Conservation (phyloP, 2,797 vertebrate species). For the Columba guinea region DNA sequence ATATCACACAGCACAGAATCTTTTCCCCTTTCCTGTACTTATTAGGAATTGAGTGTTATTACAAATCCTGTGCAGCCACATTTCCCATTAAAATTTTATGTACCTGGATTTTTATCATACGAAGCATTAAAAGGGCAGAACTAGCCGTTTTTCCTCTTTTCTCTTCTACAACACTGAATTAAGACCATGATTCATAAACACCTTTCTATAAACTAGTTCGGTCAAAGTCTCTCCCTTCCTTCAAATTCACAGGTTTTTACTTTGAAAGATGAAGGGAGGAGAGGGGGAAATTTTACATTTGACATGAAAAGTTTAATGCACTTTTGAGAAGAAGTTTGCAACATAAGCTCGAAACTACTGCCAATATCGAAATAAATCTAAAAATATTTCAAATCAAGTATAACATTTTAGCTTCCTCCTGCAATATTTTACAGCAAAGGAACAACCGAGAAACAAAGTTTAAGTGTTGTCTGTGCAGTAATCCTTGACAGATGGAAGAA, state of each 20-base stretch:
- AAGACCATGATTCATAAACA: background rate
- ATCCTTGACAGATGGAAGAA: constrained; percentile 22
- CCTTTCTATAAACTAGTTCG: background rate
- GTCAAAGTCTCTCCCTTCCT: background rate
- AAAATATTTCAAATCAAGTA: background rate
- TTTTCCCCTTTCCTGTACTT: background rate
- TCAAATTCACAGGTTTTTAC: background rate
- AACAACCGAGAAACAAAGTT: constrained; percentile 28
- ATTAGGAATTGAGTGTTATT: background rate
- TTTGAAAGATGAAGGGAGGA: background rate
- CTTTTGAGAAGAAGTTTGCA: background rate
- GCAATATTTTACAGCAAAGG: background rate
- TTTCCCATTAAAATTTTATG: background rate
- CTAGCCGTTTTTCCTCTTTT: background rate
- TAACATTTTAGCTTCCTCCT: constrained; percentile 12
- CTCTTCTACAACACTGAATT: background rate
- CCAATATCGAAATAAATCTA: background rate
- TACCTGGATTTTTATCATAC: background rate
- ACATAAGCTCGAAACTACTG: background rate
- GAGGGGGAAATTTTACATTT: background rate
- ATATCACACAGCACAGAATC: background rate
- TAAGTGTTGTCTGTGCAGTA: background rate
- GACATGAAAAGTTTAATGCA: background rate
- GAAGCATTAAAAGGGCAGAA: background rate
- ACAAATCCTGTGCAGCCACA: background rate